phyloP scores from a whole-genome alignment of 2,888 invertebrate genomes.

The Diarsia mendica region DNA sequence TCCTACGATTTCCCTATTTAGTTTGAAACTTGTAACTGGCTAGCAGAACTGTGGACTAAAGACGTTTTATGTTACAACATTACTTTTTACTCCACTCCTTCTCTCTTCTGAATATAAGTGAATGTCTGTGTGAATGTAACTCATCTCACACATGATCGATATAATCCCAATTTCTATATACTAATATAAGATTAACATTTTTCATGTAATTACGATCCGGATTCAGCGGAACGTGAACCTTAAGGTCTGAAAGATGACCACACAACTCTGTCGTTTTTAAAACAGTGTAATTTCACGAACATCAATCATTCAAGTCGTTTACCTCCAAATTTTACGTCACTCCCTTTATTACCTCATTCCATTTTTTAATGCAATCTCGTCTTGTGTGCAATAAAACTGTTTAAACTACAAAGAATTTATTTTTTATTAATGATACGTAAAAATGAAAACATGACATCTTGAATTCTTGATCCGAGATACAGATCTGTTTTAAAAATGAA shows the following conservation, averaged over 20 bases:
- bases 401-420: slow-evolving; percentile 49
- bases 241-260: slow-evolving; percentile 67
- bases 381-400: slow-evolving; percentile 63
- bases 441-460: slow-evolving; percentile 18
- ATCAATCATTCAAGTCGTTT: slow-evolving; percentile 88
- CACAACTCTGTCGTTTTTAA: slow-evolving; percentile 77
- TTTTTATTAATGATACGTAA: slow-evolving; percentile 42
- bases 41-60: slow-evolving; percentile 22
- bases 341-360: slow-evolving; percentile 82
- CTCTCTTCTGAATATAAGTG: neutral
- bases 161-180: slow-evolving; percentile 45
- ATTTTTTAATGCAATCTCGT: slow-evolving; percentile 82
- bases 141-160: slow-evolving; percentile 29
- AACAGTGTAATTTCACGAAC: slow-evolving; percentile 83
- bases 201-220: slow-evolving; percentile 64
- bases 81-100: neutral
- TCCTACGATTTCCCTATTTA: slow-evolving; percentile 46
- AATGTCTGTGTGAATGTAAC: slow-evolving; percentile 23
- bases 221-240: slow-evolving; percentile 61
- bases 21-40: slow-evolving; percentile 36
- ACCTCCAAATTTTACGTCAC: slow-evolving; percentile 83
- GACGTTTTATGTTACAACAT: neutral
- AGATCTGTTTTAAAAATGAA: slow-evolving; percentile 29
- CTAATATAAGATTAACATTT: slow-evolving; percentile 57
- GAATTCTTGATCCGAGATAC: slow-evolving; percentile 24